Evolutionary conservation across 2,797 vertebrate genomes (phyloP), one percentile per base, ranked within the genome.

Genomic region (Enteromius viviparus): DNA sequence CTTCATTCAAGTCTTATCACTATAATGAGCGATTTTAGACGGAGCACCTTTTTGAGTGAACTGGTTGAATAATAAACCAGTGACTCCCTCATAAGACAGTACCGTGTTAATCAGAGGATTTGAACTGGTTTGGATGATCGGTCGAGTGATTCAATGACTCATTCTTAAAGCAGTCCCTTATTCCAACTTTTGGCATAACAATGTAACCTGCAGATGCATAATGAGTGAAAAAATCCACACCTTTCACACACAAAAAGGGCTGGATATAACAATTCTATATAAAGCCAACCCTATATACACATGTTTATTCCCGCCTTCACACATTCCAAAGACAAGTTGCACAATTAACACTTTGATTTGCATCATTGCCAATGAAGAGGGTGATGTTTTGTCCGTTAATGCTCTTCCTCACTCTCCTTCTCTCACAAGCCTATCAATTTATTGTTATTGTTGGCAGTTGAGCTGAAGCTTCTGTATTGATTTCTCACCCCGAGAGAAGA

Each of bases 361-460:
- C 90, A 87, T 90, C 87, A 89, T 85, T 89, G 85, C 88, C 64
- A 64, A 86, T 65, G 74, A 82, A 62, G 64, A 85, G 80, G 83
- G 89, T 89, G 91, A 87, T 89, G 91, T 91, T 90, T 92, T 91
- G 91, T 91, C 90, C 92, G 93, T 93, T 93, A 93, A 89, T 37
- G 51, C 68, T 86, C 89, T 90, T 90, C 90, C 89, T 82, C 88
- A 90, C 87, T 82, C 66, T 82, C 91, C 88, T 89, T 92, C 91
- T 91, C 91, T 92, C 91, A 82, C 87, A 91, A 40, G 64, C 91
- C 91, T 93, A 95, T 96, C 94, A 95, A 95, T 95, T 94, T 94
- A 93, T 93, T 94, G 94, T 95, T 95, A 95, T 95, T 95, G 94
- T 94, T 95, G 94, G 92, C 92, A 90, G 93, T 95, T 94, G 91